Base-by-base conservation (phyloP, 1,140 invertebrate genomes). In the Ceratosolen fusciceps region DNA sequence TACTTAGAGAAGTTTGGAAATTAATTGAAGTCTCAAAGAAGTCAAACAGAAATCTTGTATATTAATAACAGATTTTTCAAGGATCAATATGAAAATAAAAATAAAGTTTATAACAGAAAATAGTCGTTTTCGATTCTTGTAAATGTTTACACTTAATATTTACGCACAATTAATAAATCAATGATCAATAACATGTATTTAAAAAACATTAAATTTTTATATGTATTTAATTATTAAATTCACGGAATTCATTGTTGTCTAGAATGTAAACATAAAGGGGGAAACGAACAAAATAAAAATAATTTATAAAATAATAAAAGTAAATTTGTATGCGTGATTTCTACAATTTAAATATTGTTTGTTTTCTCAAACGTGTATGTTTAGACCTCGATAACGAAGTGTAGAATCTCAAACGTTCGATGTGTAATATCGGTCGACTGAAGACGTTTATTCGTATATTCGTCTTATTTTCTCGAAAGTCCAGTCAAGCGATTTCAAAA, bases 391-490 rank as follows among this genome's bases (percentile, higher is more conserved):
- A 19, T 37, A 74, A 73, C 70, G 31, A 73, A 54, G 47, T 74
- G 60, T 60, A 73, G 43, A 73, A 74, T 73, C 60, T 79, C 77
- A 37, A 21, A 74, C 47, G 71, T 67, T 73, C 58, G 71, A 74
- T 74, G 77, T 79, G 77, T 70, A 79, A 74, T 79, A 54, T 79
- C 70, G 60, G 47, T 74, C 76, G 47, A 72, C 68, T 37, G 52
- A 71, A 71, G 71, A 12, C 37, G 52, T 77, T 60, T 71, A 58
- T 77, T 70, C 71, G 52, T 77, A 77, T 71, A 77, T 77, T 70
- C n/a, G 34, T 77, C 9, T 34, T n/a, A 37, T 77, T 77, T 77
- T 71, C 67, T 71, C 60, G 47, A 29, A 34, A 60, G 52, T 60
- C 67, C 65, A 71, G 75, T 77, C 75, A 67, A 77, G 75, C 52